phyloP scores from a whole-genome alignment of 2,113 vertebrate genomes.

The Myrmecobius fasciatus region DNA sequence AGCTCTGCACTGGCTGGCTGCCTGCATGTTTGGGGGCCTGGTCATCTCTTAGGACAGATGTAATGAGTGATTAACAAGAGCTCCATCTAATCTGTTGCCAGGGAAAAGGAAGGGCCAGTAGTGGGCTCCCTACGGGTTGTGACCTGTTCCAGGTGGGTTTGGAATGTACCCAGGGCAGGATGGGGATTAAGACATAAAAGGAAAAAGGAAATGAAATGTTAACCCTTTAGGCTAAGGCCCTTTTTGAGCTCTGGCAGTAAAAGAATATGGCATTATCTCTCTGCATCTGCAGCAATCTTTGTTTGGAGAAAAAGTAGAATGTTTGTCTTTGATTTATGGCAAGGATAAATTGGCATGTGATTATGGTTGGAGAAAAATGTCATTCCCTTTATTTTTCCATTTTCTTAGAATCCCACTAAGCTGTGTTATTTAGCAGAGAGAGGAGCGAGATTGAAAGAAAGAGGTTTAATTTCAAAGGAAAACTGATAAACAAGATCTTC shows the following conservation, averaged over 20 bases:
- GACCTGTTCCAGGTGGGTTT: slow-evolving; percentile 72
- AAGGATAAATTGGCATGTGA: background rate
- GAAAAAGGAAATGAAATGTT: slow-evolving; percentile 81
- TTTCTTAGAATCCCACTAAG: slow-evolving; percentile 26
- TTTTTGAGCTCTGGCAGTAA: slow-evolving; percentile 59
- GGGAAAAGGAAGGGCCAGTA: slow-evolving; percentile 73
- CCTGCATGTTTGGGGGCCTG: slow-evolving; percentile 63
- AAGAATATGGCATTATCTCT: slow-evolving; percentile 51
- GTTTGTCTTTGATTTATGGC: slow-evolving; percentile 62
- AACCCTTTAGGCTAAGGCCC: slow-evolving; percentile 73
- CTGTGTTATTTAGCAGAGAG: background rate
- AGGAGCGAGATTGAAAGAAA: background rate
- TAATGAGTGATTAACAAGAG: slow-evolving; percentile 74
- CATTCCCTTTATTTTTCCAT: background rate
- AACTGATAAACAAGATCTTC: background rate
- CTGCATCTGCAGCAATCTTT: background rate
- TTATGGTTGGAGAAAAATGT: background rate
- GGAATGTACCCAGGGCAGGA: slow-evolving; percentile 69
- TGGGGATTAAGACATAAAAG: slow-evolving; percentile 78
- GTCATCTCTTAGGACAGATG: slow-evolving; percentile 61
- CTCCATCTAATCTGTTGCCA: slow-evolving; percentile 79
- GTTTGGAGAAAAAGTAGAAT: slow-evolving; percentile 57
- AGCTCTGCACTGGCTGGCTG: slow-evolving; percentile 40
- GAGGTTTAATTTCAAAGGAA: slow-evolving; percentile 41
- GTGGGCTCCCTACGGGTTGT: slow-evolving; percentile 56